Evolutionary conservation across 2,888 invertebrate species (phyloP), one percentile per base, ranked within the genome.

Genomic region (Dione juno): DNA sequence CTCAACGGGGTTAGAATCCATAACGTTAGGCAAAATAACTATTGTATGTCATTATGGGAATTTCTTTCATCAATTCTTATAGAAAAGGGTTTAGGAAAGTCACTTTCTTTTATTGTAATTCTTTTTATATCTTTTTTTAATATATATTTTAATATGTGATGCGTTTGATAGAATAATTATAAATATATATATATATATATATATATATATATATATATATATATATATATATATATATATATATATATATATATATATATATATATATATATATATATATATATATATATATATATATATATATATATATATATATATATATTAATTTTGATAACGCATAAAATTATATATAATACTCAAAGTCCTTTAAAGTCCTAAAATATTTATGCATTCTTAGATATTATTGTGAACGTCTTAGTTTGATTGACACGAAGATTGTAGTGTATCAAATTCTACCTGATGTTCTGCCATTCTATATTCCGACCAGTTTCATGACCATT

Each of bases 1-100:
- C 80, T 75, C 80, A 88, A 88, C 86, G 70, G 76, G 77, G 74
- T 73, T 70, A 74, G 70, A 53, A 72, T 73, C 72, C 68, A 74
- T 74, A 86, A 85, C 77, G 79, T 79, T 81, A 84, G 85, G 85
- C 89, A 89, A 90, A 92, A 92, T 92, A 92, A 86, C 86, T 84
- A 91, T 93, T 93, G 90, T 92, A 81, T 78, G 78, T 88, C 87
- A 90, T 89, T 90, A 88, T 92, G 80, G 79, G 86, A 84, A 83
- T 83, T 86, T 87, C 87, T 91, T 92, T 92, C 91, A 90, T 85
- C 88, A 88, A 90, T 90, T 92, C 89, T 83, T 84, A 82, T 80
- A 85, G 89, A 90, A 92, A 92, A 87, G 90, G 89, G 89, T 89
- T 91, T 88, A 88, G 82, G 81, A 88, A 92, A 91, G 90, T 92